These are phyloP conservation scores for Epinotia ramella DNA, from an alignment of 2,888 invertebrate genomes.

Conservation along the genomic window DNA sequence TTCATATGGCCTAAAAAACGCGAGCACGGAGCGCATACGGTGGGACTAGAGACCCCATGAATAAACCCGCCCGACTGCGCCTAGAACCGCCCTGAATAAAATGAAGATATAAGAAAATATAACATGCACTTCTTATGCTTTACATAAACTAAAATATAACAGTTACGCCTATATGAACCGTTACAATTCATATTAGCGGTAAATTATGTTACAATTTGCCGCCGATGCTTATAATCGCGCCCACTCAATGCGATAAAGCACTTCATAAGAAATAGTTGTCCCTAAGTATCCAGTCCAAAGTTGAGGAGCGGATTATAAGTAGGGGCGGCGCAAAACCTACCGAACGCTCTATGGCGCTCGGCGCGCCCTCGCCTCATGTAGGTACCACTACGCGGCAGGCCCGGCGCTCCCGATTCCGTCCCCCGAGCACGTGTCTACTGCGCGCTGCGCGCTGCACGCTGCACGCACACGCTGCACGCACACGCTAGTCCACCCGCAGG, in stretches of 20 bases:
- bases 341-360: constrained; percentile 58
- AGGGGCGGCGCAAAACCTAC: constrained; percentile 51
- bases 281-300: constrained; percentile 22
- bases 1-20: constrained; percentile 54
- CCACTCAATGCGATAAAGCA: constrained; percentile 11
- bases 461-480: neutral
- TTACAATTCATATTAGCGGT: constrained; percentile 72
- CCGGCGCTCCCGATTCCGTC: neutral
- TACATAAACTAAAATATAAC: constrained; percentile 83
- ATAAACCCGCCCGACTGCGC: neutral
- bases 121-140: constrained; percentile 82
- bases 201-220: constrained; percentile 74
- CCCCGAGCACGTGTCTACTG: neutral
- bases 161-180: constrained; percentile 81
- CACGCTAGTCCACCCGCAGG: constrained; percentile 18
- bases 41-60: neutral
- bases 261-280: constrained; percentile 20
- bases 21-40: constrained; percentile 48
- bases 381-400: constrained; percentile 17
- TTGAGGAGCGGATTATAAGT: constrained; percentile 41
- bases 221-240: constrained; percentile 30
- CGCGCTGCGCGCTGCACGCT: no score
- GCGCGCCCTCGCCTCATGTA: constrained; percentile 50
- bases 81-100: constrained; percentile 52
- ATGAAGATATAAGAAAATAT: constrained; percentile 79